These are phyloP conservation scores for Gasterosteus nipponicus DNA, from an alignment of 2,113 vertebrate species.

Conservation along the genomic window DNA sequence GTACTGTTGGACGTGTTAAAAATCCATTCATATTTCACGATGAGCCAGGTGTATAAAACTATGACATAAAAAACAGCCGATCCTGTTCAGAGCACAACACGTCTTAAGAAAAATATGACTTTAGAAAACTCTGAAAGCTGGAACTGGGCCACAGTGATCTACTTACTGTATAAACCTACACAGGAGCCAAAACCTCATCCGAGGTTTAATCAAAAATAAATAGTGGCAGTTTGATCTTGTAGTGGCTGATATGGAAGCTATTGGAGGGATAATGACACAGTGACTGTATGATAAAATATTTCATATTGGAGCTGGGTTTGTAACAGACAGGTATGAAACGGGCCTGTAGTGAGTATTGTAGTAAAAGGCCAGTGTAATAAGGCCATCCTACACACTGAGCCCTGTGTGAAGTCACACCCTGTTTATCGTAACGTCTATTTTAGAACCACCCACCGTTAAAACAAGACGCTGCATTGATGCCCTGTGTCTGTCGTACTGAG, in stretches of 20 bases:
- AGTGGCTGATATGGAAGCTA: constrained; percentile 32
- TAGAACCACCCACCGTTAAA: constrained; percentile 29
- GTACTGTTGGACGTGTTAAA: constrained; percentile 53
- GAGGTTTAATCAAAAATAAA: constrained; percentile 56
- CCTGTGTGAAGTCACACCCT: constrained; percentile 64
- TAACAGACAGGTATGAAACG: constrained; percentile 61
- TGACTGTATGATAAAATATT: constrained; percentile 62
- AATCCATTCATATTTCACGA: constrained; percentile 21
- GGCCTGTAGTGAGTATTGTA: constrained; percentile 27
- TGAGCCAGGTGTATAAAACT: constrained; percentile 45
- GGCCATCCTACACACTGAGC: constrained; percentile 43
- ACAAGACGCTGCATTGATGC: constrained; percentile 50
- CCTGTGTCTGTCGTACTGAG: constrained; percentile 14
- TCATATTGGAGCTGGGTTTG: constrained; percentile 63
- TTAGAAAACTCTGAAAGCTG: constrained; percentile 21
- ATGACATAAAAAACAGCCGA: constrained; percentile 37
- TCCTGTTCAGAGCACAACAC: constrained; percentile 31
- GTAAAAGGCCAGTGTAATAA: constrained; percentile 38
- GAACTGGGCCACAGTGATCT: constrained; percentile 17
- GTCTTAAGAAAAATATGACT: constrained; percentile 29
- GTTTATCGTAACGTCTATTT: constrained; percentile 50
- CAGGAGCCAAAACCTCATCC: constrained; percentile 25
- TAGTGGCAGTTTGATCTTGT: constrained; percentile 42
- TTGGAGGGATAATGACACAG: constrained; percentile 15
- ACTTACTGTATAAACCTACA: constrained; percentile 37